phyloP scores from a whole-genome alignment of 92 coral and sea anemone genomes.

The Scolanthus callimorphus region DNA sequence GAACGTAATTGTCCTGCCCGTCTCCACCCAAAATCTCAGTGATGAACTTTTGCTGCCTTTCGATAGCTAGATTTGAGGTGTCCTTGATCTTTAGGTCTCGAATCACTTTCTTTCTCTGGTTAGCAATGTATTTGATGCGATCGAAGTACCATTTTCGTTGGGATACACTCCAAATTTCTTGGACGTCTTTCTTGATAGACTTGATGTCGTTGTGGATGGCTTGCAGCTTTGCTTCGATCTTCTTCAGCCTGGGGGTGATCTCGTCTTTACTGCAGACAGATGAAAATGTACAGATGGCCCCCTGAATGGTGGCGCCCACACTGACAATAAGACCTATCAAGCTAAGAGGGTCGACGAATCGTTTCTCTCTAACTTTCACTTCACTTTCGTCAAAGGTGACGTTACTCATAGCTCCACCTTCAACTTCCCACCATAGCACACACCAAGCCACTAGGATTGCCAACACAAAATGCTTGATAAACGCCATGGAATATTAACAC shows the following conservation, averaged over 20 bases:
- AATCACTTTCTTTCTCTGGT: too few species aligned
- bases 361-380: slow-evolving; percentile 2
- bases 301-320: background rate
- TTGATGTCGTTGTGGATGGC: slow-evolving; percentile 1
- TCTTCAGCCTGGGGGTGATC: background rate
- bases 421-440: too few species aligned
- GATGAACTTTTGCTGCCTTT: background rate
- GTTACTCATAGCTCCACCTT: background rate
- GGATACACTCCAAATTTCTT: slow-evolving; percentile 1
- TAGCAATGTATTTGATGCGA: too few species aligned
- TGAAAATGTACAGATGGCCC: background rate
- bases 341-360: background rate
- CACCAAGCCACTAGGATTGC: too few species aligned
- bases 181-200: too few species aligned
- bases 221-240: background rate
- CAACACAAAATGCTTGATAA: too few species aligned
- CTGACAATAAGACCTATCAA: background rate
- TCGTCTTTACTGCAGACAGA: background rate
- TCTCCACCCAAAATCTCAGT: slow-evolving; percentile 9
- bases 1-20: slow-evolving; percentile 8
- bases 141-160: slow-evolving; percentile 14
- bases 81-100: background rate
- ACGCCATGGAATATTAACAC: too few species aligned
- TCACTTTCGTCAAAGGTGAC: too few species aligned
- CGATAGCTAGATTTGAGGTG: background rate